Conservation (phyloP, 2,113 vertebrate species). For the Dunckerocampus dactyliophorus region DNA sequence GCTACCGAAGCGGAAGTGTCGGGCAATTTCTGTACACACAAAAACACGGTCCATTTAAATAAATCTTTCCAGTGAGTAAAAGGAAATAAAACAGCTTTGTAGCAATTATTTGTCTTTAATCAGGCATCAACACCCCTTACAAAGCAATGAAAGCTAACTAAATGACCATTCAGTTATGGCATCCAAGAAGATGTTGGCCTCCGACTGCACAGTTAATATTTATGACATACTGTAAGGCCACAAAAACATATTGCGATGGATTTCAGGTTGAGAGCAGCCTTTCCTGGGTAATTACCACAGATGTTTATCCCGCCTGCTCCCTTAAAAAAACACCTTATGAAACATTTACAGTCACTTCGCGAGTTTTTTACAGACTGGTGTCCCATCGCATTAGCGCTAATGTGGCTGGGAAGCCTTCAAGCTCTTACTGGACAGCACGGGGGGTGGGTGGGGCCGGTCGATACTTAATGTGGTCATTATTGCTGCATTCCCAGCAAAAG, state of each 20-base stretch:
- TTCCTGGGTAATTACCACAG: conserved; percentile 5
- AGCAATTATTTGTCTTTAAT: too few species aligned
- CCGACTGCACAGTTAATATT: background rate
- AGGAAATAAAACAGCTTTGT: too few species aligned
- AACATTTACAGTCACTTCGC: conserved; percentile 25
- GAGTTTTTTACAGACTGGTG: conserved; percentile 9
- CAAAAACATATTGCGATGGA: background rate
- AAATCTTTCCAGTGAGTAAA: background rate
- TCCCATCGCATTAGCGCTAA: conserved; percentile 36
- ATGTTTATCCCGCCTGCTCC: background rate
- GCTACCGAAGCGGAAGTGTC: conserved; percentile 87
- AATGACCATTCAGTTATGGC: background rate
- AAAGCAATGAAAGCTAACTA: background rate
- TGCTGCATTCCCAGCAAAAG: conserved; percentile 38
- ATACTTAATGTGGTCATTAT: conserved; percentile 37
- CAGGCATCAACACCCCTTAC: too few species aligned
- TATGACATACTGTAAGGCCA: background rate
- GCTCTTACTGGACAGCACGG: conserved; percentile 27
- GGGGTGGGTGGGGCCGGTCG: conserved; percentile 14
- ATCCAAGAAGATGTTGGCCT: background rate
- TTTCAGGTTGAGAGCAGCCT: background rate
- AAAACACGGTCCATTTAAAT: background rate
- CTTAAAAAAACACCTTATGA: conserved; percentile 17
- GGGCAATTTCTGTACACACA: conserved; percentile 81
- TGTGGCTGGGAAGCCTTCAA: conserved; percentile 12